These are phyloP conservation scores for Rhipidura dahli DNA, from an alignment of 2,113 vertebrate species.

Conservation along the genomic window DNA sequence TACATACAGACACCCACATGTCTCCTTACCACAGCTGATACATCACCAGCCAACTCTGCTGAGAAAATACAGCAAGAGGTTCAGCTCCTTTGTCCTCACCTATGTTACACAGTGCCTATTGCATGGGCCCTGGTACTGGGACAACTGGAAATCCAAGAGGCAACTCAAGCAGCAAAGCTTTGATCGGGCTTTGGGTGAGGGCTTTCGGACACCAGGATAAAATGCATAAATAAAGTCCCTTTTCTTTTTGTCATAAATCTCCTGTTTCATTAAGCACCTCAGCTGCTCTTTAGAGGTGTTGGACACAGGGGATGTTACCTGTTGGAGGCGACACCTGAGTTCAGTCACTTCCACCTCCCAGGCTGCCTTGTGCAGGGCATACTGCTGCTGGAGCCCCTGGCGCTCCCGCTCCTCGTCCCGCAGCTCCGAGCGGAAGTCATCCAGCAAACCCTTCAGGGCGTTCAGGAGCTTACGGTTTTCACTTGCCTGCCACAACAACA, in stretches of 20 bases:
- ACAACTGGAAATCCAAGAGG: background rate
- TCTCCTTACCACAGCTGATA: background rate
- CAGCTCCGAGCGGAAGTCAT: constrained; percentile 88
- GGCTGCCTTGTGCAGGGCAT: constrained; percentile 87
- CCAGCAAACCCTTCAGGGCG: constrained; percentile 84
- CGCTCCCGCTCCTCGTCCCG: constrained; percentile 82
- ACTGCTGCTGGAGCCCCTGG: constrained; percentile 85
- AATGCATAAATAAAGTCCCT: background rate
- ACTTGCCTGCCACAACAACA: constrained; percentile 74
- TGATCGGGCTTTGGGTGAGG: background rate
- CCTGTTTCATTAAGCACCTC: background rate
- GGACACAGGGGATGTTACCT: constrained; percentile 65
- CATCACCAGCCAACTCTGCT: background rate
- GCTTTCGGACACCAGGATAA: background rate
- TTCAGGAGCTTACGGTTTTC: constrained; percentile 86
- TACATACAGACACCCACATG: background rate
- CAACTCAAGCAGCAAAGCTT: background rate
- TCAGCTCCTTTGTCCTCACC: background rate
- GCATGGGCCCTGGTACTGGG: background rate
- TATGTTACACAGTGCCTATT: accelerated
- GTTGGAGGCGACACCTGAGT: constrained; percentile 83
- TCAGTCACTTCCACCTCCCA: constrained; percentile 90
- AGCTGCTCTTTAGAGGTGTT: background rate
- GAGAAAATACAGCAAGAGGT: background rate
- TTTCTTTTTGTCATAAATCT: background rate